A percentile compares a stretch with the other conserved stretches of the same genome.
These are phyloP conservation scores for Hybognathus amarus DNA, from an alignment of 2,797 vertebrate species.

Conservation along the genomic window DNA sequence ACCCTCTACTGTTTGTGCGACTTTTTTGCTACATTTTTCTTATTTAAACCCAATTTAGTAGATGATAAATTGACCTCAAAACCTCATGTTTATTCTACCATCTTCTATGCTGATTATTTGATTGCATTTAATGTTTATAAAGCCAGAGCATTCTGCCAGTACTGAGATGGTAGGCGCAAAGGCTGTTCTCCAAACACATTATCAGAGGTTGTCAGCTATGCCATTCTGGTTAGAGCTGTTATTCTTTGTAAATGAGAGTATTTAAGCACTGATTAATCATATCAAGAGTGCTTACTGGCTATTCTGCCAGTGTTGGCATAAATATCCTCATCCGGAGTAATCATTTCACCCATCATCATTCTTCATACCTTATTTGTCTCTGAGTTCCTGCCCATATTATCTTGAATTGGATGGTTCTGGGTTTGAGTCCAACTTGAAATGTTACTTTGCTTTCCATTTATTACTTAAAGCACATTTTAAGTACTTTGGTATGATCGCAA, in stretches of 20 bases:
- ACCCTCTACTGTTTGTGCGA: background rate
- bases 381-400: background rate
- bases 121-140: background rate
- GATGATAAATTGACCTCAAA: background rate
- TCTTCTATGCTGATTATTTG: background rate
- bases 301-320: constrained; percentile 45
- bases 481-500: too few species aligned
- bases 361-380: constrained; percentile 30
- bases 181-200: constrained; percentile 28
- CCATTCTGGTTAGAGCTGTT: constrained; percentile 38
- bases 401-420: background rate
- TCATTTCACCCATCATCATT: constrained; percentile 24
- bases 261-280: constrained; percentile 58
- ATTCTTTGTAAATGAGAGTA: constrained; percentile 53
- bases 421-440: background rate
- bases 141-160: background rate
- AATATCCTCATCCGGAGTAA: constrained; percentile 29
- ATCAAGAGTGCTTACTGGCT: constrained; percentile 53
- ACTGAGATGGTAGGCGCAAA: background rate
- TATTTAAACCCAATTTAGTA: background rate
- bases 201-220: constrained; percentile 12
- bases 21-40: background rate
- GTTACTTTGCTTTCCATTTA: too few species aligned
- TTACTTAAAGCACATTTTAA: too few species aligned
- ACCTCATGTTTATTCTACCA: background rate